Evolutionary conservation across 1,140 invertebrate genomes (phyloP).

Genomic region (Drosophila tsacasi): DNA sequence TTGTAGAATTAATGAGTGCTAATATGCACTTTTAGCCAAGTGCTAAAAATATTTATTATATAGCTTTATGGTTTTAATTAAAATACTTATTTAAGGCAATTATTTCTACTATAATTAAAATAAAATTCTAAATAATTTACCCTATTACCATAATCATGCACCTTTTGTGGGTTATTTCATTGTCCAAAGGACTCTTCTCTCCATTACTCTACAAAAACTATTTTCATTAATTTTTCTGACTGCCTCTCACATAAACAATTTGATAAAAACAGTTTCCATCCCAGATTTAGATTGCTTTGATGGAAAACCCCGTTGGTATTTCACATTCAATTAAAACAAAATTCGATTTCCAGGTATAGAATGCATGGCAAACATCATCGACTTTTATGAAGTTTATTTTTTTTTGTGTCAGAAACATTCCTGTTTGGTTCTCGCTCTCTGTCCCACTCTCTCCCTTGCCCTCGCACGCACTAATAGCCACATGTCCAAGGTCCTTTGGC

Average conservation of each 20-base stretch:
- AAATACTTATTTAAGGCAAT: not conserved
- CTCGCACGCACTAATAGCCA: slow-evolving; percentile 31
- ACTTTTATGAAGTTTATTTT: slow-evolving; percentile 26
- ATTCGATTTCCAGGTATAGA: slow-evolving; percentile 45
- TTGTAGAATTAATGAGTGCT: not conserved
- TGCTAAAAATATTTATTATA: not conserved
- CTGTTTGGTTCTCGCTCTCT: slow-evolving; percentile 53
- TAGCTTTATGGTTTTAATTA: too few species aligned
- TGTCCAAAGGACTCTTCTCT: not conserved
- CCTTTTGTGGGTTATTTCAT: not conserved
- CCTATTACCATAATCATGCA: too few species aligned
- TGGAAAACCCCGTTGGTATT: slow-evolving; percentile 33
- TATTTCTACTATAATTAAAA: not conserved
- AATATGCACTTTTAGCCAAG: not conserved
- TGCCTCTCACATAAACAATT: slow-evolving; percentile 22
- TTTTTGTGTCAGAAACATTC: slow-evolving; percentile 56
- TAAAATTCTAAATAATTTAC: not conserved
- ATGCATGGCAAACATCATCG: slow-evolving; percentile 19
- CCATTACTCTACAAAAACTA: slow-evolving; percentile 2
- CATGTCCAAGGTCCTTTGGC: slow-evolving; percentile 71
- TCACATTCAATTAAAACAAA: slow-evolving; percentile 53
- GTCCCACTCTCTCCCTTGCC: slow-evolving; percentile 20
- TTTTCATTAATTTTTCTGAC: slow-evolving; percentile 13
- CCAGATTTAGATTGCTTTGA: slow-evolving; percentile 33
- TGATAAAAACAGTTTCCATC: slow-evolving; percentile 27